Percentiles rank a stretch among this genome's conserved stretches.
phyloP scores from a whole-genome alignment of 2,113 vertebrate genomes.

The Colaptes auratus region DNA sequence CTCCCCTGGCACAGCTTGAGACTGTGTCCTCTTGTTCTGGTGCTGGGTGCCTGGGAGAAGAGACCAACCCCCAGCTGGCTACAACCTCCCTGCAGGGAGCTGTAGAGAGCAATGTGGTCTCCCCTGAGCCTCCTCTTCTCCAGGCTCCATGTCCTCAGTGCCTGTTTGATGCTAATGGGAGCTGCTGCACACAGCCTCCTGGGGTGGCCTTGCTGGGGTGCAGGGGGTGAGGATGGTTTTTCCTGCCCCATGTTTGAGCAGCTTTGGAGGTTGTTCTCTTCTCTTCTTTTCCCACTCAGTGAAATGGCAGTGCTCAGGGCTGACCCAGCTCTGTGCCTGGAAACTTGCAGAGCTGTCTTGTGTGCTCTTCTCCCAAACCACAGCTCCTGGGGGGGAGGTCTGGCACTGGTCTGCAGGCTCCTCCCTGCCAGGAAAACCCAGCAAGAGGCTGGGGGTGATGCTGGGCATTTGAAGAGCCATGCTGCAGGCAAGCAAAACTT shows the following conservation, averaged over 20 bases:
- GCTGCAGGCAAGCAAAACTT: not conserved
- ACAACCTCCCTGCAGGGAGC: too few relatives aligned
- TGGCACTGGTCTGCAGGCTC: not conserved
- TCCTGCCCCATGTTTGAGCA: not conserved
- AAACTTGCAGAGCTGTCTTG: not conserved
- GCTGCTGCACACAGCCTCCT: not conserved
- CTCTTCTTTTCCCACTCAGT: not conserved
- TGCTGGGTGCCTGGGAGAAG: too few relatives aligned
- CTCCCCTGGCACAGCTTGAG: too few relatives aligned
- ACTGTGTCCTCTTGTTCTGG: too few relatives aligned
- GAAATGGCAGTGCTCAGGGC: not conserved
- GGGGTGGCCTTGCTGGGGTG: rapidly evolving
- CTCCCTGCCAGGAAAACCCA: constrained; percentile 10
- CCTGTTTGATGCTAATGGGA: not conserved
- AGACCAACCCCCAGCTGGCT: too few relatives aligned
- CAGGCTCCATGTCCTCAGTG: not conserved
- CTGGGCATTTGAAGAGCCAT: not conserved
- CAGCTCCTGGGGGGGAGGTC: constrained; percentile 58
- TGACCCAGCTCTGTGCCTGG: not conserved
- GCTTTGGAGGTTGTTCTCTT: not conserved
- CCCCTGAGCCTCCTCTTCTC: too few relatives aligned
- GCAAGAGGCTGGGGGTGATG: not conserved
- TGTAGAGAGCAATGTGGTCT: too few relatives aligned
- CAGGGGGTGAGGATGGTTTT: not conserved
- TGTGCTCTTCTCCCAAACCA: not conserved